phyloP scores from a whole-genome alignment of 2,797 vertebrate genomes.

The Rachycentron canadum region DNA sequence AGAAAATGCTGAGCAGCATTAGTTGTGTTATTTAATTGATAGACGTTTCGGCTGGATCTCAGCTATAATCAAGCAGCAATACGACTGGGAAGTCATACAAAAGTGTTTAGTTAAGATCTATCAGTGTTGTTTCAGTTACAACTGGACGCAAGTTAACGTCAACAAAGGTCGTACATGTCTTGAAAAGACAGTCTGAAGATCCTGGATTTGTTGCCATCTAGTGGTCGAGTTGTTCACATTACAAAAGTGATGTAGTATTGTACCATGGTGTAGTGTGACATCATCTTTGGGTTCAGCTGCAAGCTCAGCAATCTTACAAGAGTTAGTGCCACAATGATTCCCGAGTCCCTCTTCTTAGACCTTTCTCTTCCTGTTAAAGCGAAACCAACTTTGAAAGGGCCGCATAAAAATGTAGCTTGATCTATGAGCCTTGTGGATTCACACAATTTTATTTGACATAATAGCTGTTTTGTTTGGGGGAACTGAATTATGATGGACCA shows the following conservation, averaged over 20 bases:
- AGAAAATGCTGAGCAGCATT: not conserved
- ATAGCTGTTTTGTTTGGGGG: too few species aligned
- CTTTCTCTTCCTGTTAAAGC: not conserved
- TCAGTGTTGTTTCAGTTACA: not conserved
- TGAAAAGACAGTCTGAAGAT: not conserved
- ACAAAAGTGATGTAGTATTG: not conserved
- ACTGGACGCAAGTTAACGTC: not conserved
- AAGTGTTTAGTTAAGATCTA: not conserved
- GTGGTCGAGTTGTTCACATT: not conserved
- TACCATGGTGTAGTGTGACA: not conserved
- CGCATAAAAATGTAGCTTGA: not conserved
- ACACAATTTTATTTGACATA: too few species aligned
- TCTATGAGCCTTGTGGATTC: not conserved
- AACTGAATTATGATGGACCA: not conserved
- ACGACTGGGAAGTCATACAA: not conserved
- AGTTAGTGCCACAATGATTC: not conserved
- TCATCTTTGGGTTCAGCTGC: not conserved
- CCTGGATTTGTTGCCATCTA: slow-evolving; percentile 13
- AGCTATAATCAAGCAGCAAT: not conserved
- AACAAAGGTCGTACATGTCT: not conserved
- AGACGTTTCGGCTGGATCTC: not conserved
- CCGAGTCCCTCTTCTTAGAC: too few species aligned
- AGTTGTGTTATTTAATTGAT: not conserved
- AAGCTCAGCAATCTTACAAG: not conserved
- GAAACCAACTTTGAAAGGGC: not conserved